Conservation (phyloP, 2,888 invertebrate genomes). For the Philaethria dido region DNA sequence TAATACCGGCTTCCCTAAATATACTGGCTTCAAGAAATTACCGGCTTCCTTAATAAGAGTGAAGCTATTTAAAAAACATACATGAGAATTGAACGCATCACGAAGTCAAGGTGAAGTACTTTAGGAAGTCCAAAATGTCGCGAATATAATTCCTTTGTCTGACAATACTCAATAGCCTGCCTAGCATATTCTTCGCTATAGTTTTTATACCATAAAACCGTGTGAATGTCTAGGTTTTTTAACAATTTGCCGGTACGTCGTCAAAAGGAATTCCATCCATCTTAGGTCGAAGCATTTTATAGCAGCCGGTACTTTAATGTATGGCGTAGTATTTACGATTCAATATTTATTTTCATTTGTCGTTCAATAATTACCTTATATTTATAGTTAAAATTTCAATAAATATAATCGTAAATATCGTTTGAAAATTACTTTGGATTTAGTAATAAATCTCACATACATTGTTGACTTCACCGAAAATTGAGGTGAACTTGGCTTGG, state of each 20-base stretch:
- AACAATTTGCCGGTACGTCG: slow-evolving; percentile 39
- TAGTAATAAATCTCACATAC: no score
- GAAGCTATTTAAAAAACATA: background rate
- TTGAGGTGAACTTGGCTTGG: no score
- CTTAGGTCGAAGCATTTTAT: slow-evolving; percentile 30
- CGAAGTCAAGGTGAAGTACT: background rate
- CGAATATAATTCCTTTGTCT: background rate
- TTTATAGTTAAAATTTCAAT: no score
- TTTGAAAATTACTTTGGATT: no score
- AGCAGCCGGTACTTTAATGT: slow-evolving; percentile 21
- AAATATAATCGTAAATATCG: no score
- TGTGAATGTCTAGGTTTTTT: slow-evolving; percentile 39
- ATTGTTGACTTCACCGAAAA: no score
- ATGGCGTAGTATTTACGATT: slow-evolving; percentile 3
- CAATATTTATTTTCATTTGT: slow-evolving; percentile 2
- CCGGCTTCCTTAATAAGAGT: no score
- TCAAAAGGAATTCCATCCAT: slow-evolving; percentile 37
- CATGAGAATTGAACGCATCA: background rate
- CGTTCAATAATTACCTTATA: no score
- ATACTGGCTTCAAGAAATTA: no score
- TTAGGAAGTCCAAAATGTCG: background rate
- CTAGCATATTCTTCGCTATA: slow-evolving; percentile 30
- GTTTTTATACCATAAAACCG: slow-evolving; percentile 34
- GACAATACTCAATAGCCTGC: slow-evolving; percentile 30
- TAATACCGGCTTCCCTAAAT: no score